Evolutionary conservation across 2,888 invertebrate species (phyloP).

Genomic region (Lydus trimaculatus): DNA sequence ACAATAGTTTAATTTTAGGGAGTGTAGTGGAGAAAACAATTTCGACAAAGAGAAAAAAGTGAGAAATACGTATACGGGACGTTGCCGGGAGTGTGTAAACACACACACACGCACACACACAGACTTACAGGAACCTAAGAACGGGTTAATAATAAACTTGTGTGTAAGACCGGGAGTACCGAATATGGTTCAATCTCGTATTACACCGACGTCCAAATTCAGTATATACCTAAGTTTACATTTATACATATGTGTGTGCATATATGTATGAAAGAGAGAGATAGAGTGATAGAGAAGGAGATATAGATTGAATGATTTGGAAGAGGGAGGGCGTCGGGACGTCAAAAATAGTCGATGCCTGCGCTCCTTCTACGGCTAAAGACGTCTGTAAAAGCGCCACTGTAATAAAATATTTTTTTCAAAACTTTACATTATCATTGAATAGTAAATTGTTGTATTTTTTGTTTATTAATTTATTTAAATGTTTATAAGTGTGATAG

Average conservation of each 20-base stretch:
- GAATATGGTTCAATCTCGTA: constrained; percentile 74
- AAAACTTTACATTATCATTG: constrained; percentile 13
- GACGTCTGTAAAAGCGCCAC: constrained; percentile 35
- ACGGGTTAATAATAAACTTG: constrained; percentile 60
- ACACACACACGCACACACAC: constrained; percentile 11
- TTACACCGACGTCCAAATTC: constrained; percentile 72
- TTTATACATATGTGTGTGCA: constrained; percentile 13
- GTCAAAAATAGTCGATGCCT: constrained; percentile 55
- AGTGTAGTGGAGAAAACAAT: not conserved
- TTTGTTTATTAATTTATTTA: not conserved
- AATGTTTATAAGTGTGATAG: not conserved
- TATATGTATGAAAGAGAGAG: not conserved
- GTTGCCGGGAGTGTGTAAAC: not conserved
- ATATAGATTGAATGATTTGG: constrained; percentile 31
- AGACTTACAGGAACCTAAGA: constrained; percentile 51
- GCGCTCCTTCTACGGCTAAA: constrained; percentile 57
- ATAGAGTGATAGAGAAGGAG: not conserved
- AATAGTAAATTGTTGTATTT: no score
- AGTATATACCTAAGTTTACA: constrained; percentile 62
- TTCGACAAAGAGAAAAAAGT: not conserved
- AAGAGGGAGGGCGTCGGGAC: constrained; percentile 58
- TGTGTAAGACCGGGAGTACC: constrained; percentile 60
- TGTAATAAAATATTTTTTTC: constrained; percentile 7
- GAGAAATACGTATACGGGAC: no score
- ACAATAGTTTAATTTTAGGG: not conserved